Percentiles rank a stretch among this genome's conserved stretches.
Conservation (phyloP, 2,888 invertebrate genomes). For the Pheosia tremula region DNA sequence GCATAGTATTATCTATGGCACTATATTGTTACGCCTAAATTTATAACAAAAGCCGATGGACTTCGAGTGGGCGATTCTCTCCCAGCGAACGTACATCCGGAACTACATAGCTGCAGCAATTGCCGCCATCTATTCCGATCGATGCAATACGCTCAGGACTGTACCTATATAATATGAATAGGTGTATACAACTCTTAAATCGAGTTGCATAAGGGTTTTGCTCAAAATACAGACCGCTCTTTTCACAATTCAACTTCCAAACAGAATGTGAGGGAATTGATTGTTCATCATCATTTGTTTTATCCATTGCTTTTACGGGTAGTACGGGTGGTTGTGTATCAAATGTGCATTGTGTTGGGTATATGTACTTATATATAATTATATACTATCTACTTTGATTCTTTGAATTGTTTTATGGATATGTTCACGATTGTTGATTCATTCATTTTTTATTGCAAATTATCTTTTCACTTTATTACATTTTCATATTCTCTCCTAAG, state of each 20-base stretch:
- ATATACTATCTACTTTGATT: too few relatives aligned
- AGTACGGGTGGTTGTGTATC: too few relatives aligned
- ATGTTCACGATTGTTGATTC: too few relatives aligned
- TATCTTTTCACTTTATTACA: too few relatives aligned
- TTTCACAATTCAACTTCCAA: slow-evolving; percentile 3
- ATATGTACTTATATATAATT: too few relatives aligned
- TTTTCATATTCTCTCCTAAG: too few relatives aligned
- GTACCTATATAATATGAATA: not conserved
- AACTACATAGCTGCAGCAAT: slow-evolving; percentile 5
- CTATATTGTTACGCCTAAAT: slow-evolving; percentile 3
- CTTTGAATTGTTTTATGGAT: too few relatives aligned
- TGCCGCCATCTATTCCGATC: slow-evolving; percentile 8
- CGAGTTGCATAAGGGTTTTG: slow-evolving; percentile 1
- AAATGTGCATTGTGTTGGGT: too few relatives aligned
- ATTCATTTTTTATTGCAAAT: too few relatives aligned
- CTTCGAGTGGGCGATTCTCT: slow-evolving; percentile 6
- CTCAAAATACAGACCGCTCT: not conserved
- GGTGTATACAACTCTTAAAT: not conserved
- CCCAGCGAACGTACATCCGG: not conserved
- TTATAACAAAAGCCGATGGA: slow-evolving; percentile 7
- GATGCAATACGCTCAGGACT: slow-evolving; percentile 2
- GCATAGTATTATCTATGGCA: not conserved
- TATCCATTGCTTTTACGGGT: too few relatives aligned
- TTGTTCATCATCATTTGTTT: too few relatives aligned
- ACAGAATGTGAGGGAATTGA: not conserved